A percentile compares a stretch with the other conserved stretches of the same genome.
Conservation (phyloP, 2,797 vertebrate species). For the Babyrousa celebensis region DNA sequence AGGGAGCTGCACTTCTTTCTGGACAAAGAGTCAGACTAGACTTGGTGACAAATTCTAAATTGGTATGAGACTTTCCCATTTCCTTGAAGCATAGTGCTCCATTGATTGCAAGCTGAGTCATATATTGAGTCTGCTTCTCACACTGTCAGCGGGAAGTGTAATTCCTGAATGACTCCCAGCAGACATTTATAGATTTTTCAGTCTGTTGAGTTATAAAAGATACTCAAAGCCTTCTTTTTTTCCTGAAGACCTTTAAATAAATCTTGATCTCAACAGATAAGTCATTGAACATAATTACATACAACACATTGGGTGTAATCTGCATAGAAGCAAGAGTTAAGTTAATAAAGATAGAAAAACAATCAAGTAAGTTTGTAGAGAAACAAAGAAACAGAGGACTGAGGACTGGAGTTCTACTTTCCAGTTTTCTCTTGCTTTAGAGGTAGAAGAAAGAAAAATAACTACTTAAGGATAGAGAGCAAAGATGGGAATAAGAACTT, state of each 20-base stretch:
- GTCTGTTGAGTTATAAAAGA: constrained; percentile 81
- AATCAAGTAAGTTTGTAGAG: constrained; percentile 5
- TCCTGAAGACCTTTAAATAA: constrained; percentile 79
- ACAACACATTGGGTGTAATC: constrained; percentile 66
- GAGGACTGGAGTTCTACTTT: background rate
- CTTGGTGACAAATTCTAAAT: constrained; percentile 80
- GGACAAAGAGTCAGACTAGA: constrained; percentile 71
- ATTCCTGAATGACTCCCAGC: constrained; percentile 83
- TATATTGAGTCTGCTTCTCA: constrained; percentile 74
- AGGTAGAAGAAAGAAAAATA: constrained; percentile 34
- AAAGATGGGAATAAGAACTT: constrained; percentile 39
- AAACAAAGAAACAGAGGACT: constrained; percentile 64
- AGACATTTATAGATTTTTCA: constrained; percentile 86
- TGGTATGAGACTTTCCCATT: constrained; percentile 70
- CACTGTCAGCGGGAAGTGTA: constrained; percentile 79
- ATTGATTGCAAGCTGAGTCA: constrained; percentile 83
- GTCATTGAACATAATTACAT: constrained; percentile 77
- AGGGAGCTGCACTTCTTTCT: constrained; percentile 59
- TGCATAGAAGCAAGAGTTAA: constrained; percentile 72
- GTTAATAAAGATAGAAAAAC: constrained; percentile 55
- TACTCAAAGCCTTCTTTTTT: constrained; percentile 65
- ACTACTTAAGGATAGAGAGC: background rate
- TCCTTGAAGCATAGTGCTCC: constrained; percentile 81
- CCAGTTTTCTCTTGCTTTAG: constrained; percentile 39
- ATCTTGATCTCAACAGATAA: constrained; percentile 79